phyloP scores from a whole-genome alignment of 2,113 vertebrate species.

The Bufo bufo region DNA sequence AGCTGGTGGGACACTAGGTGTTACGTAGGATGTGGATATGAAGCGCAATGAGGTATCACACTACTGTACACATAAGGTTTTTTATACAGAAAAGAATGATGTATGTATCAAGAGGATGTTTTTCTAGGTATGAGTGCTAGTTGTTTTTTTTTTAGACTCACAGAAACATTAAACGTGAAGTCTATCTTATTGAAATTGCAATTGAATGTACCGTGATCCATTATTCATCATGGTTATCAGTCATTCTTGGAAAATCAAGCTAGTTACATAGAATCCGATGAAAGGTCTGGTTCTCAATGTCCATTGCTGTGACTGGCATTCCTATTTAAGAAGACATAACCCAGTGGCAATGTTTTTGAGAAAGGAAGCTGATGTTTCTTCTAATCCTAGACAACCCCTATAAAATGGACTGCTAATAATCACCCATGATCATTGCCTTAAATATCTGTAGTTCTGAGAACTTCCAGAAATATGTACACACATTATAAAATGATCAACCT shows the following conservation, averaged over 20 bases:
- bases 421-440: too few species aligned
- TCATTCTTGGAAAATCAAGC: background rate
- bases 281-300: too few species aligned
- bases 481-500: too few species aligned
- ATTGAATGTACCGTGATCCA: background rate
- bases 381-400: too few species aligned
- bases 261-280: too few species aligned
- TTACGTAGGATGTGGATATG: slow-evolving; percentile 14
- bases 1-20: slow-evolving; percentile 13
- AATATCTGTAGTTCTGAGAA: too few species aligned
- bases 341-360: too few species aligned
- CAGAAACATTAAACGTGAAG: background rate
- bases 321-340: too few species aligned
- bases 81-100: background rate
- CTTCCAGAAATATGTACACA: too few species aligned
- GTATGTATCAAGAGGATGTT: background rate
- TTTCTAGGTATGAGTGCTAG: background rate
- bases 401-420: too few species aligned
- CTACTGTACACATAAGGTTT: background rate
- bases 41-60: background rate
- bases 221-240: background rate
- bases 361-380: too few species aligned
- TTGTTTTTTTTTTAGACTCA: background rate
- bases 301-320: too few species aligned
- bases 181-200: background rate